A percentile compares a stretch with the other conserved stretches of the same genome.
These are phyloP conservation scores for Caerostris darwini DNA, from an alignment of 1,140 invertebrate genomes.

Conservation along the genomic window DNA sequence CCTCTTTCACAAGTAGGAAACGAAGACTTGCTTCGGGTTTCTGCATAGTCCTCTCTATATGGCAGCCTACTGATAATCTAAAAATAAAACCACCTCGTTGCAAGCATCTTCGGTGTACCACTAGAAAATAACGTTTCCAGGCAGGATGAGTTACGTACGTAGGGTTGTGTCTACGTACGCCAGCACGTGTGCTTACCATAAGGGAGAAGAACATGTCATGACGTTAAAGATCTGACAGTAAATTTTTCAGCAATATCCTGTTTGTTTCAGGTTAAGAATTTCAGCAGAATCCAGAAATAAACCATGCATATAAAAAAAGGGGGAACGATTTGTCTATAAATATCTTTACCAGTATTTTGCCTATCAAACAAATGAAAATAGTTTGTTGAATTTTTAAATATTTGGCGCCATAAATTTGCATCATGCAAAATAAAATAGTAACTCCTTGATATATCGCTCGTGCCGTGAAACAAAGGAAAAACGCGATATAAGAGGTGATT, in stretches of 20 bases:
- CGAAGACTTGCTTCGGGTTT: conserved; percentile 58
- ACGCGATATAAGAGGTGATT: too few relatives aligned
- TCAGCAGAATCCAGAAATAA: conserved; percentile 4
- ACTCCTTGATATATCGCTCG: too few relatives aligned
- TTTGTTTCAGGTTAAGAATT: background rate
- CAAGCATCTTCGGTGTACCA: conserved; percentile 1
- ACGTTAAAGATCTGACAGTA: conserved; percentile 6
- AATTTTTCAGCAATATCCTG: conserved; percentile 3
- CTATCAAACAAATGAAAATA: too few relatives aligned
- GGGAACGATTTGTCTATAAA: background rate
- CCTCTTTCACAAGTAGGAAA: conserved; percentile 49
- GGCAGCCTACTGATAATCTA: conserved; percentile 46
- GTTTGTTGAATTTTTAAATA: too few relatives aligned
- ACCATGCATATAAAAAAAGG: background rate
- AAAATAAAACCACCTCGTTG: conserved; percentile 69
- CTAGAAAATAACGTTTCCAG: conserved; percentile 40
- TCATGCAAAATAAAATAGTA: too few relatives aligned
- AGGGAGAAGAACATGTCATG: background rate
- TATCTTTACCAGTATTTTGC: too few relatives aligned
- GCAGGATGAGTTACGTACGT: conserved; percentile 7
- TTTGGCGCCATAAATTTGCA: too few relatives aligned
- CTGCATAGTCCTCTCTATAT: conserved; percentile 73
- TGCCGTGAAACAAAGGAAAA: too few relatives aligned
- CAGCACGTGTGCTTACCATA: conserved; percentile 5
- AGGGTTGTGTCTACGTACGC: background rate